These are phyloP conservation scores for Lepisosteus osseus DNA, from an alignment of 2,113 vertebrate species.

Conservation along the genomic window DNA sequence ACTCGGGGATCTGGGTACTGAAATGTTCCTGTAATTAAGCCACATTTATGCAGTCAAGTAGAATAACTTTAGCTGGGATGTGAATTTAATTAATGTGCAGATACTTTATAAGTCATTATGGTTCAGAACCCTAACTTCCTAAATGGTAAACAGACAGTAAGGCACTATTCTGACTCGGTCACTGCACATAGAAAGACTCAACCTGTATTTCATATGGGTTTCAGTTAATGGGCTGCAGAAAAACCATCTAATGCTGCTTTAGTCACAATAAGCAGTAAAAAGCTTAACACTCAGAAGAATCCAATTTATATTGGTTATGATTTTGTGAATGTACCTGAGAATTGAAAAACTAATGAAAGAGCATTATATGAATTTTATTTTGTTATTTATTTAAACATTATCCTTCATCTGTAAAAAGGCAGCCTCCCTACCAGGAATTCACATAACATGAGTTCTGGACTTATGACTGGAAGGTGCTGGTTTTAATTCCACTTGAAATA, in stretches of 20 bases:
- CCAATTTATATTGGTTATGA: too few species aligned
- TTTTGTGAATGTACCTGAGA: too few species aligned
- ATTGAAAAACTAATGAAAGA: too few species aligned
- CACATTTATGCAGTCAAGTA: conserved; percentile 78
- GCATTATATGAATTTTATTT: too few species aligned
- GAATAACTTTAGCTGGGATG: conserved; percentile 78
- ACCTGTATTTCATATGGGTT: conserved; percentile 1
- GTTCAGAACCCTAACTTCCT: conserved; percentile 67
- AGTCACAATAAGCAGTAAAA: conserved; percentile 7
- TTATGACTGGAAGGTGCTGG: too few species aligned
- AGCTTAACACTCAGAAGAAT: too few species aligned
- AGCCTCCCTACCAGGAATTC: too few species aligned
- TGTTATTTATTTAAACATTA: too few species aligned
- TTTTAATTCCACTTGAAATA: too few species aligned
- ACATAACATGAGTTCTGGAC: too few species aligned
- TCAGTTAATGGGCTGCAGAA: conserved; percentile 31
- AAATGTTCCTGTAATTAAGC: conserved; percentile 78
- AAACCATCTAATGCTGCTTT: conserved; percentile 25
- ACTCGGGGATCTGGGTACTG: conserved; percentile 70
- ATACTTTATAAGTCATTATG: conserved; percentile 68
- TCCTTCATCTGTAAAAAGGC: too few species aligned
- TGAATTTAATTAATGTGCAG: conserved; percentile 78
- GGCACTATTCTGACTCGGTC: conserved; percentile 33
- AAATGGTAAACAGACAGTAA: conserved; percentile 60
- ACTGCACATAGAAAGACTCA: conserved; percentile 27